Evolutionary conservation across 2,888 invertebrate genomes (phyloP), one percentile per base, ranked within the genome.

Genomic region (Scrobipalpa costella): DNA sequence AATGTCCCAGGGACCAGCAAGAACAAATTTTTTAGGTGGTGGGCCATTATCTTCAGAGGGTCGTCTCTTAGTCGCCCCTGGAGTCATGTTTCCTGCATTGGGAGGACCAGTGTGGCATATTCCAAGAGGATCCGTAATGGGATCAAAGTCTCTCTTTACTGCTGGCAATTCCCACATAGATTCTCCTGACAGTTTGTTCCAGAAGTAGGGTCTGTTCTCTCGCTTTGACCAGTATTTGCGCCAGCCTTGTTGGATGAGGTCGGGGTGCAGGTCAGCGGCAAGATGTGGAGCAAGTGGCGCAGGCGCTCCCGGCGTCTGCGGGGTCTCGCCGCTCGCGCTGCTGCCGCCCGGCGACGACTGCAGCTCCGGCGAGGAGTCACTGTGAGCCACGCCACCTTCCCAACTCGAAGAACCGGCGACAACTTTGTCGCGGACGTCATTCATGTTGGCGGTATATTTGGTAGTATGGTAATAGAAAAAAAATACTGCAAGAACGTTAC

Each of bases 111-210:
- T 88, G 73, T 84, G 92, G 76, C 95, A 94, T 70, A 98, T 97
- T 11, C 97, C 97, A 65, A 98, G 89, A 0, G 98, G 98, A 86
- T 98, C 98, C 62, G 98, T 97, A 59, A 98, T 94, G 0, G 97
- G 97, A 91, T 98, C 98, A 86, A 96, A 98, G 73, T 95, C 96
- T 66, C 94, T 93, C 79, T 95, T 95, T 9, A 94, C 86, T n/a
- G 94, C 93, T 13, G 98, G 98, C 93, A 98, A 94, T 84, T 99
- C 98, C 99, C 99, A 99, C 73, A 98, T 92, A n/a, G 98, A 98
- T 88, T 98, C 98, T 62, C 98, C 98, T 0, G 98, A 98, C 27
- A 96, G 88, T 89, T 98, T 98, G 84, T 99, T 99, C 97, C 98
- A 99, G 88, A 96, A 99, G 84, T 99, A 99, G 1, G 98, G 98